Conservation (phyloP, 2,797 vertebrate species). For the Orestias chungarensis region DNA sequence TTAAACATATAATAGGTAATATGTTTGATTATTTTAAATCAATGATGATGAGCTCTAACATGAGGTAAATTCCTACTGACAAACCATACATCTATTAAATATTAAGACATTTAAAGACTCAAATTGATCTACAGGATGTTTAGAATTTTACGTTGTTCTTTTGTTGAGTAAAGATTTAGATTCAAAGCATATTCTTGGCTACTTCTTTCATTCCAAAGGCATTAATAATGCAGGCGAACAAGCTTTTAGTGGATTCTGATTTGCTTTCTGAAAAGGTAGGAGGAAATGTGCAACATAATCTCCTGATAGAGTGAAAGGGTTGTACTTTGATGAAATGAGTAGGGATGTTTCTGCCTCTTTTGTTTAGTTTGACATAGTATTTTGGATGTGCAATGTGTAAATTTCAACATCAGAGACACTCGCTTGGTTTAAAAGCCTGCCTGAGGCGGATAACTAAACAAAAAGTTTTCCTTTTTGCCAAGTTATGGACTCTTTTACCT, state of each 20-base stretch:
- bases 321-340: constrained; percentile 51
- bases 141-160: constrained; percentile 12
- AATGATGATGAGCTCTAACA: neutral
- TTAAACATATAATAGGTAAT: neutral
- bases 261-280: constrained; percentile 60
- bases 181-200: constrained; percentile 37
- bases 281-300: constrained; percentile 54
- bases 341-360: constrained; percentile 26
- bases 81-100: neutral
- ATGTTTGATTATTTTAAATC: neutral
- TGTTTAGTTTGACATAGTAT: constrained; percentile 25
- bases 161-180: constrained; percentile 38
- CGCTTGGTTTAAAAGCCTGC: constrained; percentile 62
- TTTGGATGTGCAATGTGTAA: constrained; percentile 66
- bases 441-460: constrained; percentile 68
- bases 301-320: constrained; percentile 37
- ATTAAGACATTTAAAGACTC: neutral
- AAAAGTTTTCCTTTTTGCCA: constrained; percentile 69
- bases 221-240: constrained; percentile 76
- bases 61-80: neutral
- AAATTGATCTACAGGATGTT: neutral
- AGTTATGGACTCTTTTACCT: constrained; percentile 69
- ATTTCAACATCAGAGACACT: constrained; percentile 63
- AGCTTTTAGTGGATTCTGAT: constrained; percentile 69
- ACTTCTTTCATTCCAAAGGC: constrained; percentile 49